Conservation (phyloP, 2,113 vertebrate genomes). For the Reinhardtius hippoglossoides region DNA sequence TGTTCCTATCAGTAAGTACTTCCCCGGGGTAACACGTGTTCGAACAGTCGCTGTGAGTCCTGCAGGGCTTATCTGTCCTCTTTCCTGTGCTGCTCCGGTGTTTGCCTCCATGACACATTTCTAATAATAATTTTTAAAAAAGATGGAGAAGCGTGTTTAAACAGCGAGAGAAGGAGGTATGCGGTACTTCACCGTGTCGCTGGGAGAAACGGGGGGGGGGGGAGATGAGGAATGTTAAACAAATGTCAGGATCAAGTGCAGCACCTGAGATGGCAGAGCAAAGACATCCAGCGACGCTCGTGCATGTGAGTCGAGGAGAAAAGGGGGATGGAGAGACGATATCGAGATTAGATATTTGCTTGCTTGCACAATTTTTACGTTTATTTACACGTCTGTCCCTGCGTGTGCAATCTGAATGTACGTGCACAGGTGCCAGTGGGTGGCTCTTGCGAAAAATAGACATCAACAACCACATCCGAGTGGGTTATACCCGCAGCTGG, state of each 20-base stretch:
- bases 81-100: conserved; percentile 31
- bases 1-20: conserved; percentile 50
- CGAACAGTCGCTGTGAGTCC: conserved; percentile 31
- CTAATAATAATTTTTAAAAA: conserved; percentile 37
- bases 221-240: conserved; percentile 62
- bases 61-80: conserved; percentile 66
- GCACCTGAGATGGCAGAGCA: conserved; percentile 56
- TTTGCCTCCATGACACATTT: conserved; percentile 72
- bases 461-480: neutral
- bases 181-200: conserved; percentile 41
- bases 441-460: conserved; percentile 9
- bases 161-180: conserved; percentile 50
- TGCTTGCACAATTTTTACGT: conserved; percentile 17
- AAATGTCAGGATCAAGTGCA: conserved; percentile 76
- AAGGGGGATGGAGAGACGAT: conserved; percentile 20
- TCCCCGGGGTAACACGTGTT: conserved; percentile 62
- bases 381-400: conserved; percentile 17
- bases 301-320: neutral
- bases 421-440: neutral
- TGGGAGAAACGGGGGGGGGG: conserved; percentile 8
- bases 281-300: conserved; percentile 22
- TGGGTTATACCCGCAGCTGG: neutral
- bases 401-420: conserved; percentile 17
- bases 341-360: conserved; percentile 26
- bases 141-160: conserved; percentile 61